Evolutionary conservation across 2,888 invertebrate genomes (phyloP).

Genomic region (Platynereis dumerilii): DNA sequence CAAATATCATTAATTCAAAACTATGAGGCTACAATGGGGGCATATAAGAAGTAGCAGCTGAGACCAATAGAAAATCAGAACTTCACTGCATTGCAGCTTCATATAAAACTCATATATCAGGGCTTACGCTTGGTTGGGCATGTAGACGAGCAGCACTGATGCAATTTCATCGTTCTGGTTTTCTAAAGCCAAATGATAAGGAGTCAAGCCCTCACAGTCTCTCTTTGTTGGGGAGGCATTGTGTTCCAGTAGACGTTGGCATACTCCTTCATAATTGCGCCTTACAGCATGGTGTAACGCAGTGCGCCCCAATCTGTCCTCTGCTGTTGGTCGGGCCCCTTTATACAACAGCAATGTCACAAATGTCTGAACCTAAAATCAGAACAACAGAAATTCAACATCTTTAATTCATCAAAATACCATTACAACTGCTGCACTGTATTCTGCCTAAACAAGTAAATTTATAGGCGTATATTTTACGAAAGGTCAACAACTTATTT

Average conservation of each 20-base stretch:
- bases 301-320: conserved; percentile 41
- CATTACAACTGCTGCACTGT: too few relatives aligned
- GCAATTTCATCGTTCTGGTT: conserved; percentile 47
- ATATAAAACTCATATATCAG: neutral
- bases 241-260: conserved; percentile 46
- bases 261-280: conserved; percentile 45
- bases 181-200: conserved; percentile 46
- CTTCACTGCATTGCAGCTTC: too few relatives aligned
- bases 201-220: conserved; percentile 41
- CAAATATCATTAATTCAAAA: too few relatives aligned
- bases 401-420: too few relatives aligned
- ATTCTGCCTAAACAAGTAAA: too few relatives aligned
- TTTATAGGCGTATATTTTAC: too few relatives aligned
- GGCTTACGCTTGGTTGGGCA: conserved; percentile 47
- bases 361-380: conserved; percentile 43
- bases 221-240: conserved; percentile 46
- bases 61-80: too few relatives aligned
- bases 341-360: conserved; percentile 47
- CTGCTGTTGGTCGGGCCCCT: conserved; percentile 47
- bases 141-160: conserved; percentile 41
- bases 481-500: too few relatives aligned
- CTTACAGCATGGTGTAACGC: conserved; percentile 49
- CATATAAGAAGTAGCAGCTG: too few relatives aligned
- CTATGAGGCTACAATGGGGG: too few relatives aligned
- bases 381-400: neutral